A percentile compares a stretch with the other conserved stretches of the same genome.
phyloP scores from a whole-genome alignment of 2,113 vertebrate genomes.

The western clawed frog (Xenopus tropicalis) region UCB_Xtro_10.0 CM004451.2:4919001-4919500 shows the following conservation, averaged over 20 bases:
- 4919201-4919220: neutral
- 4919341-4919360: neutral
- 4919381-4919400: too few relatives aligned
- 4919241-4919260: neutral
- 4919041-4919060: too few relatives aligned
- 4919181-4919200: neutral
- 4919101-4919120: too few relatives aligned
- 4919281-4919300: too few relatives aligned
- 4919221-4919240: neutral
- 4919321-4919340: neutral
- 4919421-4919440: neutral
- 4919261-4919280: neutral
- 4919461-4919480: too few relatives aligned
- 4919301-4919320: neutral
- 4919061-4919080: too few relatives aligned
- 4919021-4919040: too few relatives aligned
- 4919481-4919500: too few relatives aligned
- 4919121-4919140: neutral
- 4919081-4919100: too few relatives aligned
- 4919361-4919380: too few relatives aligned
- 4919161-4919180: neutral
- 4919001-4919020: too few relatives aligned
- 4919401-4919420: neutral
- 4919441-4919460: too few relatives aligned
- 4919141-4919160: neutral